Percentiles rank a stretch among this genome's conserved stretches.
Evolutionary conservation across 2,113 vertebrate species (phyloP).

Genomic region (Rhineura floridana): DNA sequence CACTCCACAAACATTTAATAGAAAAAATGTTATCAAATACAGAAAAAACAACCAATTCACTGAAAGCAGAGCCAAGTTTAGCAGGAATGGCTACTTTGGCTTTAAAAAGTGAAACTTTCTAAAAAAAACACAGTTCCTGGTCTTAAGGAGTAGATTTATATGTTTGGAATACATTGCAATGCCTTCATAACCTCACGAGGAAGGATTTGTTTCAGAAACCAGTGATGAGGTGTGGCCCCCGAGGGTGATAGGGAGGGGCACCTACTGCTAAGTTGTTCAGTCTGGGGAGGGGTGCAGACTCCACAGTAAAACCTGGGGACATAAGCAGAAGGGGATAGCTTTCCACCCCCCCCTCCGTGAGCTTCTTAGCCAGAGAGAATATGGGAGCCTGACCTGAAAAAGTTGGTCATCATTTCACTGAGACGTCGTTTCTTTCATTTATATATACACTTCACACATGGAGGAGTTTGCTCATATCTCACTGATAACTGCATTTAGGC

Average conservation of each 20-base stretch:
- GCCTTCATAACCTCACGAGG: neutral
- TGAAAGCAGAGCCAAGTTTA: neutral
- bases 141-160: neutral
- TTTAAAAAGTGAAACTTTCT: neutral
- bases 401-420: neutral
- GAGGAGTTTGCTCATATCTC: neutral
- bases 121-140: neutral
- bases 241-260: neutral
- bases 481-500: neutral
- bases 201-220: neutral
- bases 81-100: neutral
- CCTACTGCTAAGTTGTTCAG: neutral
- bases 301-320: neutral
- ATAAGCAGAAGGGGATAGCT: too few relatives aligned
- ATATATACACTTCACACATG: too few relatives aligned
- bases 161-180: neutral
- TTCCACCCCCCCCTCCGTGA: neutral
- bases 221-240: neutral
- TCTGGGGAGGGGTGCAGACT: neutral
- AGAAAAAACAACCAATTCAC: neutral
- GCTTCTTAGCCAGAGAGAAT: neutral
- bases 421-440: neutral
- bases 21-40: neutral
- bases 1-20: neutral
- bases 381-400: neutral